A percentile compares a stretch with the other conserved stretches of the same genome.
These are phyloP conservation scores for Aldabrachelys gigantea DNA, from an alignment of 2,113 vertebrate species.

Conservation along the genomic window DNA sequence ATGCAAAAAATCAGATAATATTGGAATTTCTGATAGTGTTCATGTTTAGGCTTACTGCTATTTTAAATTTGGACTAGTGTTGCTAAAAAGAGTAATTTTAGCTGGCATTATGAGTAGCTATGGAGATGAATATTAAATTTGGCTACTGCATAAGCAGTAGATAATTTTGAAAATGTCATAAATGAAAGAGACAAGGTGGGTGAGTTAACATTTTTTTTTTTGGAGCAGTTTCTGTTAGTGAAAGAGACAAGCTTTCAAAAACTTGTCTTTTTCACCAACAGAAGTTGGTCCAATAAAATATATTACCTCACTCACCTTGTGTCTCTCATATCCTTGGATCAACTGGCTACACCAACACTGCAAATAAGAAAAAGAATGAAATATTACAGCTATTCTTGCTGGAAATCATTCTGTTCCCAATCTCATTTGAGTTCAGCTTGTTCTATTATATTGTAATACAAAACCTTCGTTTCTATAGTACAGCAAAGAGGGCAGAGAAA, in stretches of 20 bases:
- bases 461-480: not conserved
- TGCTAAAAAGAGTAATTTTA: not conserved
- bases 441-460: not conserved
- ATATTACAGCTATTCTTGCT: not conserved
- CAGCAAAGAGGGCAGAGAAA: not conserved
- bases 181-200: not conserved
- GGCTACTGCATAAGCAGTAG: not conserved
- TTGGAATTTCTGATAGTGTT: not conserved
- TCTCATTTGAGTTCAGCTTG: not conserved
- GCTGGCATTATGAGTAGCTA: not conserved
- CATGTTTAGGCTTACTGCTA: not conserved
- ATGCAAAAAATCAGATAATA: not conserved
- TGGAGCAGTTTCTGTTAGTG: not conserved
- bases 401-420: not conserved
- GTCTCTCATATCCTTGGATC: not conserved
- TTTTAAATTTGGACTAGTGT: not conserved
- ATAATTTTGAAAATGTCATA: not conserved
- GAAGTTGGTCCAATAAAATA: not conserved
- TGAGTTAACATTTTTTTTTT: not conserved
- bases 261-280: not conserved
- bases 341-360: not conserved
- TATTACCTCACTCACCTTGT: not conserved
- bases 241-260: not conserved
- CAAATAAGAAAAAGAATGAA: not conserved
- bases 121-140: not conserved